A percentile compares a stretch with the other conserved stretches of the same genome.
Evolutionary conservation across 2,797 vertebrate species (phyloP).

Genomic region (Heliangelus exortis): DNA sequence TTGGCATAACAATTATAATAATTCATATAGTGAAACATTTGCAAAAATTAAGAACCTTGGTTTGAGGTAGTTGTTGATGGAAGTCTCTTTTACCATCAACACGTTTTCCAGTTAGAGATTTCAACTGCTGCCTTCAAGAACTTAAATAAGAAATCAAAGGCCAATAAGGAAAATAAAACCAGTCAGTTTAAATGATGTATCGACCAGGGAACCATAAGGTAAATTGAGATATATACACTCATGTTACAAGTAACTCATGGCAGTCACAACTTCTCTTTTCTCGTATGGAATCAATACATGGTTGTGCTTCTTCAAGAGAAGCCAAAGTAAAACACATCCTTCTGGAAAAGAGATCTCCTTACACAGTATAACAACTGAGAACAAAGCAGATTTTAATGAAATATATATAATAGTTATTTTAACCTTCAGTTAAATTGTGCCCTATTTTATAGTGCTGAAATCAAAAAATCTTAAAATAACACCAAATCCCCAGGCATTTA

Average conservation of each 20-base stretch:
- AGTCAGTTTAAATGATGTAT: constrained; percentile 36
- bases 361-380: background rate
- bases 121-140: constrained; percentile 19
- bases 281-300: background rate
- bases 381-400: constrained; percentile 33
- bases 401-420: constrained; percentile 34
- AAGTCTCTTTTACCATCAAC: background rate
- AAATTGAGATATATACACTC: constrained; percentile 14
- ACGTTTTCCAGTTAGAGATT: background rate
- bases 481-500: constrained; percentile 38
- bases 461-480: constrained; percentile 54
- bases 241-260: background rate
- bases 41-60: background rate
- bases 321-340: background rate
- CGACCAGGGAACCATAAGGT: constrained; percentile 1
- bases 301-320: background rate
- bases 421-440: constrained; percentile 49
- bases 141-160: constrained; percentile 57
- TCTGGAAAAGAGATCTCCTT: background rate
- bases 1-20: background rate
- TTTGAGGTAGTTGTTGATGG: background rate
- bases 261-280: background rate
- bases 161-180: constrained; percentile 50
- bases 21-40: background rate
- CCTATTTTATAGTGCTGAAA: constrained; percentile 59